A percentile compares a stretch with the other conserved stretches of the same genome.
Evolutionary conservation across 2,113 vertebrate species (phyloP).

Genomic region (Protobothrops flavoviridis): DNA sequence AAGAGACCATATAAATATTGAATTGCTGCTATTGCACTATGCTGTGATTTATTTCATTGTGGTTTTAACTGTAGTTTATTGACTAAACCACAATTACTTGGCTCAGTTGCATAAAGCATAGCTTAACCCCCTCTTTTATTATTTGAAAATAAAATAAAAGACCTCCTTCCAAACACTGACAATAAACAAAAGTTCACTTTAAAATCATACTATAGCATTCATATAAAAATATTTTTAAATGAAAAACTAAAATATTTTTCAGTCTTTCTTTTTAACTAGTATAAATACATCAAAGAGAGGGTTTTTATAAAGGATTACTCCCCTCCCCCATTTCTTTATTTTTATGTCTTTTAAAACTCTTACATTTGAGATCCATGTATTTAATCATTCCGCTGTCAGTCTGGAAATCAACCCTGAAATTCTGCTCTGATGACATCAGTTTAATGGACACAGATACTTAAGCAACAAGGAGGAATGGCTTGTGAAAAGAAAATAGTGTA

Average conservation of each 20-base stretch:
- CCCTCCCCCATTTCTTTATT: background rate
- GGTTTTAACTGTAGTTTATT: background rate
- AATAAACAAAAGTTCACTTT: background rate
- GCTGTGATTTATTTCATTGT: background rate
- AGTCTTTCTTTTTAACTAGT: no score
- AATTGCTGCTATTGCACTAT: background rate
- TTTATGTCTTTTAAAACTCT: background rate
- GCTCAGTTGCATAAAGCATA: no score
- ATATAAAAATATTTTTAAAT: background rate
- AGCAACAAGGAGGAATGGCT: background rate
- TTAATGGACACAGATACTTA: background rate
- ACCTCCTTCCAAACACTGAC: background rate
- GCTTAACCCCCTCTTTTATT: background rate
- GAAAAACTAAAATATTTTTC: background rate
- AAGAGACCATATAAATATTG: background rate
- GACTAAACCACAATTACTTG: background rate
- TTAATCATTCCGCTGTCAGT: background rate
- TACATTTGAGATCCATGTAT: background rate
- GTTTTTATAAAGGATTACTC: background rate
- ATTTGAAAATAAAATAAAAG: background rate
- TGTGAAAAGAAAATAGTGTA: background rate
- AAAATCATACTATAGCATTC: background rate
- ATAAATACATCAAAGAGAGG: background rate
- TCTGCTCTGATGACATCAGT: background rate
- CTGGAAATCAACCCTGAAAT: background rate